Evolutionary conservation across 2,888 invertebrate species (phyloP).

Genomic region (Crematogaster levior): DNA sequence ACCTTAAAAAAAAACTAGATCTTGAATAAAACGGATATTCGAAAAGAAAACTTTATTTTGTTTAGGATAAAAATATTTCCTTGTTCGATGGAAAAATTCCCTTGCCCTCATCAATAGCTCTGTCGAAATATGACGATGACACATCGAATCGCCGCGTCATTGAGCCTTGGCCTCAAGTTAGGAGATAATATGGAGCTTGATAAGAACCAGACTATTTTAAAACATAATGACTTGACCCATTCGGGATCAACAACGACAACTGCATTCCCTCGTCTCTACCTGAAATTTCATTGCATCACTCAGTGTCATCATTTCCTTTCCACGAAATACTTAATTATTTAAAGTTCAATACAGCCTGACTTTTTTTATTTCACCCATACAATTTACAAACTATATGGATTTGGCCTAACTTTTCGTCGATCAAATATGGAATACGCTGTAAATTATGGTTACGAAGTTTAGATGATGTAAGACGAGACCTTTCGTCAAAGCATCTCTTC

Average conservation of each 20-base stretch:
- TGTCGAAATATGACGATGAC: slow-evolving; percentile 50
- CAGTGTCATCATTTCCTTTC: not conserved
- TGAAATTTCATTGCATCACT: slow-evolving; percentile 42
- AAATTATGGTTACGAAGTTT: not conserved
- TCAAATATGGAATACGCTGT: not conserved
- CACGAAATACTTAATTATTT: not conserved
- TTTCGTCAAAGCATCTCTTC: not conserved
- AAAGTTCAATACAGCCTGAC: not conserved
- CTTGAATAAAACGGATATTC: not conserved
- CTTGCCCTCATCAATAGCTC: slow-evolving; percentile 13
- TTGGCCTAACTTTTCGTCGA: not conserved
- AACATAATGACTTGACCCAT: slow-evolving; percentile 67
- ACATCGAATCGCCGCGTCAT: slow-evolving; percentile 58
- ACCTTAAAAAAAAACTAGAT: too few relatives aligned
- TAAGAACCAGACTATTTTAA: slow-evolving; percentile 70
- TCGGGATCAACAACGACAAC: slow-evolving; percentile 62
- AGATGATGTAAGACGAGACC: not conserved
- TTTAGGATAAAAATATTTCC: not conserved
- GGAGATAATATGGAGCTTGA: slow-evolving; percentile 68
- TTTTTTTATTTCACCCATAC: not conserved
- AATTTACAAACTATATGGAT: not conserved
- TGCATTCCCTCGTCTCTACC: slow-evolving; percentile 26
- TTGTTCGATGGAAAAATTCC: not conserved
- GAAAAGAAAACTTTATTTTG: not conserved
- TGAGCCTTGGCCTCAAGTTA: slow-evolving; percentile 73